phyloP scores from a whole-genome alignment of 2,888 invertebrate genomes.

The Craniophora ligustri region DNA sequence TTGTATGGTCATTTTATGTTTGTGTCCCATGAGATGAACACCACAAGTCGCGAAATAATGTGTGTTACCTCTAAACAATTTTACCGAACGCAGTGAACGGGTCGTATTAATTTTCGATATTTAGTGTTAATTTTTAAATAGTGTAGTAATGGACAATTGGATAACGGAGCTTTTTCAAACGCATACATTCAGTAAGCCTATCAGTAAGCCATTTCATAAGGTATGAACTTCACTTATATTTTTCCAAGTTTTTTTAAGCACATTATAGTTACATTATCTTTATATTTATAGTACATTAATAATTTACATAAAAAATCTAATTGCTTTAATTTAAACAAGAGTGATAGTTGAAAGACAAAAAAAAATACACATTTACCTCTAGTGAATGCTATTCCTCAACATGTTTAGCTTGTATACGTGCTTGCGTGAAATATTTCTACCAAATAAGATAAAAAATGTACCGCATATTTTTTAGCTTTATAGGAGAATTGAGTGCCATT shows the following conservation, averaged over 20 bases:
- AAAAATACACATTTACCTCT: too few relatives aligned
- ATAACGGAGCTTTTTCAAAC: slow-evolving; percentile 84
- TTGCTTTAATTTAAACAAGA: too few relatives aligned
- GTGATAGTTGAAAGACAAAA: too few relatives aligned
- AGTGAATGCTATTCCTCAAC: too few relatives aligned
- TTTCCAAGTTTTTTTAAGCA: not conserved
- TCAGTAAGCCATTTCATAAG: slow-evolving; percentile 57
- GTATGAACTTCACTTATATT: slow-evolving; percentile 58
- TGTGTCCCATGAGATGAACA: slow-evolving; percentile 78
- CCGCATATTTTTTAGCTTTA: not conserved
- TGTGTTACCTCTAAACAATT: slow-evolving; percentile 6
- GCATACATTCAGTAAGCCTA: slow-evolving; percentile 74
- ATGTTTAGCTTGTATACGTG: too few relatives aligned
- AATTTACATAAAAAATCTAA: too few relatives aligned
- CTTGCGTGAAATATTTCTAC: too few relatives aligned
- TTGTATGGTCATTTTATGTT: slow-evolving; percentile 75
- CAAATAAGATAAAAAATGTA: slow-evolving; percentile 7
- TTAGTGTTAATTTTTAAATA: not conserved
- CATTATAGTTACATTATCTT: not conserved
- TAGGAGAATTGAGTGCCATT: slow-evolving; percentile 45
- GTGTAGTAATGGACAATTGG: slow-evolving; percentile 81
- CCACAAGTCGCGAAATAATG: slow-evolving; percentile 38
- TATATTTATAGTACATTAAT: too few relatives aligned
- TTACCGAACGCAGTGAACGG: slow-evolving; percentile 8
- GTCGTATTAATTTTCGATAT: slow-evolving; percentile 11